Evolutionary conservation across 35 echinoderm and acorn worm species (phyloP), one percentile per base, ranked within the genome.

Genomic region (Strongylocentrotus purpuratus): DNA sequence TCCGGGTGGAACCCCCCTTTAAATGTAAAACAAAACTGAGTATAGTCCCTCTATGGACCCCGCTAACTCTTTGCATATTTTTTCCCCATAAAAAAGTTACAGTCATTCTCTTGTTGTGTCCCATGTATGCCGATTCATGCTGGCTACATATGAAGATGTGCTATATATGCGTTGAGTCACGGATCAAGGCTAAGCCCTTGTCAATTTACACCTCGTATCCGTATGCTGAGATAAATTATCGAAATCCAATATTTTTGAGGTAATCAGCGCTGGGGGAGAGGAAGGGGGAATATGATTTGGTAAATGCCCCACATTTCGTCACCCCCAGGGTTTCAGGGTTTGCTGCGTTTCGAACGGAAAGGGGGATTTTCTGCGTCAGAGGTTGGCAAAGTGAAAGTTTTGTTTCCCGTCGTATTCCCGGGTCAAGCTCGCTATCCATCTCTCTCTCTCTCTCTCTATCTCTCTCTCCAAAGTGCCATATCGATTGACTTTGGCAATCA

Each of bases 221-320:
- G 4, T 31, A 28, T n/a, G 65, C 65, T 78, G 65, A 78, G 65
- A 2, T 78, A 18, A 3, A 78, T 78, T 28, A 78, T 78, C 65
- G 65, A 78, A 78, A 78, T 78, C 25, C 65, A 78, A 78, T 78
- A 78, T 78, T 78, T 78, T 78, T 78, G 25, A 78, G 65, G 65
- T 78, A 78, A 78, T 78, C 65, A 78, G 65, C 65, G 65, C 65
- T 78, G 65, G 25, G 65, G 65, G 65, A 78, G 65, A 78, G 65
- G 65, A 78, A 78, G 65, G 65, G 65, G 20, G 28, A 78, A 78
- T 7, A 28, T 28, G 65, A 78, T 22, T 28, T 78, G 65, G 7
- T 78, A 78, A 78, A 78, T 78, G 65, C 65, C 25, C 25, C 5
- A 18, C 65, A 78, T 78, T 9, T 78, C 65, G 65, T 78, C 65